These are phyloP conservation scores for Aspidapion aeneum DNA, from an alignment of 2,888 invertebrate species.

Conservation along the genomic window DNA sequence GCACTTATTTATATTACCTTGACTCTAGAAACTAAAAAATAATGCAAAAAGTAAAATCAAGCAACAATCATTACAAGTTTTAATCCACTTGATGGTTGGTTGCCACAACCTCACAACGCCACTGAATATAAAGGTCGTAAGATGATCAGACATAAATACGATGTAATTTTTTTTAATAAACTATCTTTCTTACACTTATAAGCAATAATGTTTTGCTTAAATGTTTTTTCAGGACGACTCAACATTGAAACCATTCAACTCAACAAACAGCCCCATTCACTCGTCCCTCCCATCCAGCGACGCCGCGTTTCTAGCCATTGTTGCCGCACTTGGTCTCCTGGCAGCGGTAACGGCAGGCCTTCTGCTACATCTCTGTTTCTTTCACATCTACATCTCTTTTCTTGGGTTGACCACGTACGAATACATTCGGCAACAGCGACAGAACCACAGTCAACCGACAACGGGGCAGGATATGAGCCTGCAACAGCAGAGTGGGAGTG, in stretches of 20 bases:
- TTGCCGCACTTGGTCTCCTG: slow-evolving; percentile 61
- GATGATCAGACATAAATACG: too few species aligned
- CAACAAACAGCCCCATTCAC: slow-evolving; percentile 18
- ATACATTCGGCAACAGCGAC: slow-evolving; percentile 63
- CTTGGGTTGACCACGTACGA: slow-evolving; percentile 88
- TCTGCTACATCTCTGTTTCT: slow-evolving; percentile 79
- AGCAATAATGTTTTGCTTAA: too few species aligned
- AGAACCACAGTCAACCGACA: slow-evolving; percentile 39
- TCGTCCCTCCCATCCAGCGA: slow-evolving; percentile 51
- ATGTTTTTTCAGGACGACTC: slow-evolving; percentile 21
- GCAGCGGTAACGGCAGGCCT: slow-evolving; percentile 75
- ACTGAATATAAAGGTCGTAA: too few species aligned
- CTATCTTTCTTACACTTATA: too few species aligned
- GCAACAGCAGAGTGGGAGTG: slow-evolving; percentile 28
- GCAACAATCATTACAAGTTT: too few species aligned
- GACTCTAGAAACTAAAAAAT: too few species aligned
- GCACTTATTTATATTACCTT: too few species aligned
- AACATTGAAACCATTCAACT: slow-evolving; percentile 22
- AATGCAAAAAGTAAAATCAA: too few species aligned
- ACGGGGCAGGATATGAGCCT: slow-evolving; percentile 17
- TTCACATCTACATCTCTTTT: slow-evolving; percentile 82
- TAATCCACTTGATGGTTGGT: too few species aligned
- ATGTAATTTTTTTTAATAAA: too few species aligned
- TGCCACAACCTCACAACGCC: too few species aligned
- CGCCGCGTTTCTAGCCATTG: slow-evolving; percentile 57